Conservation (phyloP, 2,888 invertebrate species). For the Trisateles emortualis region DNA sequence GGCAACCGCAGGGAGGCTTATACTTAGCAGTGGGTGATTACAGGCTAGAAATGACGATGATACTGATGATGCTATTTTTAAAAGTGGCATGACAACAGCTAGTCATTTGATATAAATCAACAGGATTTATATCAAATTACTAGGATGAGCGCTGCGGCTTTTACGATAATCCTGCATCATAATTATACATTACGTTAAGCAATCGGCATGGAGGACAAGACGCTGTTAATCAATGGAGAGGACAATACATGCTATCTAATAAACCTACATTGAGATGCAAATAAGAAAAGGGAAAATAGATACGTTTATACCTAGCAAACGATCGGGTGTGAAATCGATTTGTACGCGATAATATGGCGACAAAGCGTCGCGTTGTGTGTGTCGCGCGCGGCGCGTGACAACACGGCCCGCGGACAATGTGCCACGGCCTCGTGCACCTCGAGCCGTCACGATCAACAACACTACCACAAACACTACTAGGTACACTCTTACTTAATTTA, state of each 20-base stretch:
- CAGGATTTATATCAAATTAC: no score
- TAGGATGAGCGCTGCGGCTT: not conserved
- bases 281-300: slow-evolving; percentile 72
- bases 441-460: slow-evolving; percentile 65
- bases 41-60: no score
- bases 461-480: slow-evolving; percentile 35
- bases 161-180: no score
- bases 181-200: not conserved
- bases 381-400: slow-evolving; percentile 68
- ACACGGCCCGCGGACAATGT: slow-evolving; percentile 63
- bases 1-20: no score
- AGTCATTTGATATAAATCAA: no score
- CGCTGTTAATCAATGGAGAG: slow-evolving; percentile 42
- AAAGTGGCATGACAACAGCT: no score
- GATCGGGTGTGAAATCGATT: slow-evolving; percentile 77
- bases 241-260: slow-evolving; percentile 44
- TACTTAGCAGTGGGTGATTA: no score
- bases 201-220: slow-evolving; percentile 32
- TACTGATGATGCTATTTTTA: no score
- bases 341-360: slow-evolving; percentile 62
- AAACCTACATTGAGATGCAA: slow-evolving; percentile 63
- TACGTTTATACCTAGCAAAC: slow-evolving; percentile 57
- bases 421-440: slow-evolving; percentile 66
- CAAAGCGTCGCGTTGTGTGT: slow-evolving; percentile 66
- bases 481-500: slow-evolving; percentile 33